These are phyloP conservation scores for Aulostomus chinensis DNA, from an alignment of 2,797 vertebrate species.

Conservation along the genomic window DNA sequence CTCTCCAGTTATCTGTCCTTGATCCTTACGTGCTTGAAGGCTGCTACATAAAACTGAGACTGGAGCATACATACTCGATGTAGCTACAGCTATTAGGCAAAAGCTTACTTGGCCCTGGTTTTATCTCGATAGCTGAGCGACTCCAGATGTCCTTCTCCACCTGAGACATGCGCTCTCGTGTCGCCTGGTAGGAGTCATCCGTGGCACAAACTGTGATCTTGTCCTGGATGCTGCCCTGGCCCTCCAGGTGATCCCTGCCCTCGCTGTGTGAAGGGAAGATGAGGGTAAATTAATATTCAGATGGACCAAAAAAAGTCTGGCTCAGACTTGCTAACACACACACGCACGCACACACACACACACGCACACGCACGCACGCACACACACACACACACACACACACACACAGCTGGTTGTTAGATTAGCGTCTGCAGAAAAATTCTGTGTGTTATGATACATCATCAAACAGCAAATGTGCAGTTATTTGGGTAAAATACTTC, in stretches of 20 bases:
- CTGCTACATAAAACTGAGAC: constrained; percentile 5
- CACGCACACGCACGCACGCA: no score
- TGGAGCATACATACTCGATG: constrained; percentile 18
- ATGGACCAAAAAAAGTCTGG: no score
- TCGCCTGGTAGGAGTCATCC: constrained; percentile 84
- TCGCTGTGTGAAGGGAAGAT: constrained; percentile 72
- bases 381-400: no score
- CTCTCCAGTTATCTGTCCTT: constrained; percentile 42
- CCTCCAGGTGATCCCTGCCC: constrained; percentile 82
- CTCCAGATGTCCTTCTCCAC: constrained; percentile 86
- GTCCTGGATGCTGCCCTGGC: constrained; percentile 87
- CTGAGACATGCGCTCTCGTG: constrained; percentile 79
- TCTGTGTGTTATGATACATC: no score
- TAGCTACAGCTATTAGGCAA: no score
- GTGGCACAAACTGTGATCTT: constrained; percentile 89
- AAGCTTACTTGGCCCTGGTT: constrained; percentile 82
- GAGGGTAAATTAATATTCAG: no score
- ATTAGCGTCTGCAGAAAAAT: no score
- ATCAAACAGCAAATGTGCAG: constrained; percentile 28
- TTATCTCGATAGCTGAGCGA: constrained; percentile 82
- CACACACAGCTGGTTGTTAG: constrained; percentile 27
- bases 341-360: no score
- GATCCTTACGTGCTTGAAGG: constrained; percentile 28
- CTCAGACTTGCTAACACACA: no score
- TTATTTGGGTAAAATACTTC: constrained; percentile 29